These are phyloP conservation scores for Aleadryas rufinucha DNA, from an alignment of 2,113 vertebrate species.

Conservation along the genomic window DNA sequence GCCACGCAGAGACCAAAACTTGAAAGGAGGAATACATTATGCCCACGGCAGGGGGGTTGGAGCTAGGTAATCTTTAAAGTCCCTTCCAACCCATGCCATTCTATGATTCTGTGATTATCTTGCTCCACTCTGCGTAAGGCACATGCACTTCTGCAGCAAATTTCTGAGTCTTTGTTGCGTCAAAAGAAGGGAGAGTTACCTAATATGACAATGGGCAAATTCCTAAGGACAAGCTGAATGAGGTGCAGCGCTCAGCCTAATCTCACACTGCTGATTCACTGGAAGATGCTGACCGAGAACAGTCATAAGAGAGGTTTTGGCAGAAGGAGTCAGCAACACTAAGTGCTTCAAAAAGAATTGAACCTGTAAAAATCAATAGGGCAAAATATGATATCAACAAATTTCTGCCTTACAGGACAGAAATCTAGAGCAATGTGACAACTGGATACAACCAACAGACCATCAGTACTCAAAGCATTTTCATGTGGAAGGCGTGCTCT, in stretches of 20 bases:
- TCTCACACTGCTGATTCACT: slow-evolving; percentile 12
- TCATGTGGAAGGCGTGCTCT: not conserved
- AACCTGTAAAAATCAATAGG: not conserved
- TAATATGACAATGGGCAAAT: not conserved
- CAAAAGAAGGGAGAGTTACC: not conserved
- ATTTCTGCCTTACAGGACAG: not conserved
- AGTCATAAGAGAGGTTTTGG: not conserved
- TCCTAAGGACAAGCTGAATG: not conserved
- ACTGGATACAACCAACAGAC: not conserved
- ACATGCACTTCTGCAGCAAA: not conserved
- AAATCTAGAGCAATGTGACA: not conserved
- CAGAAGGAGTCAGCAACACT: not conserved
- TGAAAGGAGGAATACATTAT: not conserved
- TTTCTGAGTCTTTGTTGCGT: not conserved
- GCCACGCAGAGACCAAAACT: not conserved
- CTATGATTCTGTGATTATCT: not conserved
- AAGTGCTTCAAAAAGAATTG: not conserved
- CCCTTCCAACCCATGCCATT: not conserved
- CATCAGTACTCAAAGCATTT: not conserved
- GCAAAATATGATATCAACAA: not conserved
- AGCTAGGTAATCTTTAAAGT: not conserved
- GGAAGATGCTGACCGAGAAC: not conserved
- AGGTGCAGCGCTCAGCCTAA: not conserved
- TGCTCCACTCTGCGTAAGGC: not conserved
- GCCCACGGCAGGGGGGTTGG: not conserved